Evolutionary conservation across 2,113 vertebrate species (phyloP).

Genomic region (Charina bottae): DNA sequence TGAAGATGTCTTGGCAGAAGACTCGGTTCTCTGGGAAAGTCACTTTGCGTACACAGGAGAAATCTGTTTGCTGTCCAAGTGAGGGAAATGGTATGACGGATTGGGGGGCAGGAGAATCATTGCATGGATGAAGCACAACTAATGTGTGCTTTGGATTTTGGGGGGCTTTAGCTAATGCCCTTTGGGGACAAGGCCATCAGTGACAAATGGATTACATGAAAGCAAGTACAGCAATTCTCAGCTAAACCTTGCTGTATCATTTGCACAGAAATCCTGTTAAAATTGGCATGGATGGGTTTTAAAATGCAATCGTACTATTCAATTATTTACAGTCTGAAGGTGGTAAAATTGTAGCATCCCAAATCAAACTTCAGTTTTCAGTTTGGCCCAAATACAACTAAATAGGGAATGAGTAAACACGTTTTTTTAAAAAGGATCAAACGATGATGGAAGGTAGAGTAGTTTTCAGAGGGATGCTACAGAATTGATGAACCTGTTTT

Average conservation of each 20-base stretch:
- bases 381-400: neutral
- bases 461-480: conserved; percentile 50
- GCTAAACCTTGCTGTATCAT: conserved; percentile 37
- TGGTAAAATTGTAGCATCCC: conserved; percentile 53
- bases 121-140: neutral
- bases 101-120: neutral
- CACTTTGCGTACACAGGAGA: neutral
- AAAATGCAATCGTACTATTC: conserved; percentile 16
- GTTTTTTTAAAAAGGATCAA: neutral
- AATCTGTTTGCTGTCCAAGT: neutral
- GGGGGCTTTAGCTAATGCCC: neutral
- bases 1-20: neutral
- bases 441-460: conserved; percentile 17
- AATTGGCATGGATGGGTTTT: conserved; percentile 54
- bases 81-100: neutral
- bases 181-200: neutral
- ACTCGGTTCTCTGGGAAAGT: neutral
- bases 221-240: conserved; percentile 46
- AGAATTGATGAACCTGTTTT: conserved; percentile 45
- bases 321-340: conserved; percentile 21
- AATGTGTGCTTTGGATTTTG: neutral
- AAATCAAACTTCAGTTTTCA: conserved; percentile 25
- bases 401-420: neutral
- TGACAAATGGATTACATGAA: conserved; percentile 32
- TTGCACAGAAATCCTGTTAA: conserved; percentile 46